phyloP scores from a whole-genome alignment of 2,797 vertebrate genomes.

The Scomberomorus guttatus region DNA sequence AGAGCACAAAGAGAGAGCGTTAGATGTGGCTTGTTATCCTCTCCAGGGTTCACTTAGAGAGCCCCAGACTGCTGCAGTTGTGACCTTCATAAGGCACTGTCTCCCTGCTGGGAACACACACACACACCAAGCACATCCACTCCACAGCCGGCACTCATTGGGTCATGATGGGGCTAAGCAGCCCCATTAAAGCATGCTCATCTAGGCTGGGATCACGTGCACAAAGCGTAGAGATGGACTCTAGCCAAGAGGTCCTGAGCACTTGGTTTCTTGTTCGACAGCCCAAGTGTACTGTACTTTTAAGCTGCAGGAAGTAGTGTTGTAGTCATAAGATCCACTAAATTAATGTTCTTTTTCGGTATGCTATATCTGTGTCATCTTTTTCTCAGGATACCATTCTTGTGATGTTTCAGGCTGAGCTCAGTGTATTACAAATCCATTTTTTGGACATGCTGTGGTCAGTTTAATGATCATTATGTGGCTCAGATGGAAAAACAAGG shows the following conservation, averaged over 20 bases:
- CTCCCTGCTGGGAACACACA: constrained; percentile 86
- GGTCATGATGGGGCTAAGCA: constrained; percentile 90
- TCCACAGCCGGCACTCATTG: constrained; percentile 86
- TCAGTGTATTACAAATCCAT: constrained; percentile 82
- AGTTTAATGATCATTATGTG: constrained; percentile 87
- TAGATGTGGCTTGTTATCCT: constrained; percentile 83
- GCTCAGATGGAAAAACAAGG: constrained; percentile 86
- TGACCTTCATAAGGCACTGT: constrained; percentile 87
- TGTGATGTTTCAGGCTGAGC: constrained; percentile 63
- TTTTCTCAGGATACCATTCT: constrained; percentile 66
- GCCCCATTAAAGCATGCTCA: constrained; percentile 87
- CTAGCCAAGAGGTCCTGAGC: constrained; percentile 72
- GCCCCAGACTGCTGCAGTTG: constrained; percentile 85
- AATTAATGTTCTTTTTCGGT: constrained; percentile 60
- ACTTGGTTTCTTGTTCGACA: constrained; percentile 54
- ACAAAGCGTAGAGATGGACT: constrained; percentile 82
- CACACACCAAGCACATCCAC: constrained; percentile 81
- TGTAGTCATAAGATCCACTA: constrained; percentile 33
- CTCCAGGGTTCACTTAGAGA: constrained; percentile 85
- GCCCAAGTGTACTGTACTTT: constrained; percentile 32
- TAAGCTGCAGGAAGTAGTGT: constrained; percentile 44
- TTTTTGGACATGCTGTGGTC: constrained; percentile 83
- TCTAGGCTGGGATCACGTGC: constrained; percentile 85
- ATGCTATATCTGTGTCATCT: constrained; percentile 61
- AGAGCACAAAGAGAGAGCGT: constrained; percentile 78